Evolutionary conservation across 2,888 invertebrate species (phyloP).

Genomic region (Iselma pallidipennis): DNA sequence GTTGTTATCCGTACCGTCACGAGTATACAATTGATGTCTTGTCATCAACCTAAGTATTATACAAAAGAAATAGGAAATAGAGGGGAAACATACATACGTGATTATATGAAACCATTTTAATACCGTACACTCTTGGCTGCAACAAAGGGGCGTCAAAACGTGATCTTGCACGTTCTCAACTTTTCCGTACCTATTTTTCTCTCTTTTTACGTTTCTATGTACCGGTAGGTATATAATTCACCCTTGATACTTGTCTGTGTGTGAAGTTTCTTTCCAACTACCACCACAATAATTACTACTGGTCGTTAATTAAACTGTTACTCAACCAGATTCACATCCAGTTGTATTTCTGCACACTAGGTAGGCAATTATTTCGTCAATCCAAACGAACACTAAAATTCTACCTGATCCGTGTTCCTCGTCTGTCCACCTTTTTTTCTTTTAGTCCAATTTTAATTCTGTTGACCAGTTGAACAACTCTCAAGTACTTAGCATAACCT

Average conservation of each 20-base stretch:
- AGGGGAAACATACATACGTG: slow-evolving; percentile 24
- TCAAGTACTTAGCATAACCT: not conserved
- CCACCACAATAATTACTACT: not conserved
- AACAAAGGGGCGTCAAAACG: slow-evolving; percentile 23
- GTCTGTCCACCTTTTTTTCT: not conserved
- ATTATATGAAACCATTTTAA: slow-evolving; percentile 27
- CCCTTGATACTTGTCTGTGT: not conserved
- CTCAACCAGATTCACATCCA: not conserved
- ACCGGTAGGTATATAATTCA: not conserved
- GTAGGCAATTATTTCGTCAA: not conserved
- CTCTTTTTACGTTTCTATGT: not conserved
- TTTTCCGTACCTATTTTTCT: not conserved
- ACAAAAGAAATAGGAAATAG: slow-evolving; percentile 19
- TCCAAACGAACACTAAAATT: not conserved
- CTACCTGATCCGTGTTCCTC: not conserved
- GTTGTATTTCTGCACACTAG: not conserved
- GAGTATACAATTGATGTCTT: slow-evolving; percentile 28
- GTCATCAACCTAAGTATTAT: slow-evolving; percentile 24
- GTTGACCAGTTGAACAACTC: not conserved
- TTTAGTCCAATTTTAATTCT: not conserved
- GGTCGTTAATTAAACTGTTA: slow-evolving; percentile 1
- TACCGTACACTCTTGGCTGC: slow-evolving; percentile 5
- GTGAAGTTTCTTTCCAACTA: not conserved
- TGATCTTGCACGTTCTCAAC: slow-evolving; percentile 7
- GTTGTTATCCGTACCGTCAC: slow-evolving; percentile 28